Base-by-base conservation (phyloP, 1,140 invertebrate genomes). In the Scaptomyza graminum region DNA sequence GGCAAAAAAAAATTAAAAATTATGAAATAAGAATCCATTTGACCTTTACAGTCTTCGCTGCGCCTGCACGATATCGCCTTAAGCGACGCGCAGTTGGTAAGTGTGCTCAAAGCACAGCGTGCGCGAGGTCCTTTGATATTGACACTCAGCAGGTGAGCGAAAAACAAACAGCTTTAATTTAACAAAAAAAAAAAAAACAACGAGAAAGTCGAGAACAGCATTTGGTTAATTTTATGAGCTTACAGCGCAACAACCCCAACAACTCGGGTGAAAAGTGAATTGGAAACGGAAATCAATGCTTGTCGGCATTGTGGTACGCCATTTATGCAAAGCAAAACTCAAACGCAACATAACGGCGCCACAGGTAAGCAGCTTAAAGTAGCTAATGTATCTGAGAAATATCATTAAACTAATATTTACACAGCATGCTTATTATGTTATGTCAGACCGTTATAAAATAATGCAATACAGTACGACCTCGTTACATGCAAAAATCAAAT, bases 101-200 rank as follows among this genome's bases (percentile, higher is more conserved):
- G 57, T 18, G 66, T 90, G 65, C 76, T 90, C 56, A 79, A 76
- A 11, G 65, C 82, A 11, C 87, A 90, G 59, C 87, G 87, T 56
- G 67, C 77, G 43, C 74, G 66, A 18, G 87, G 87, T 69, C 87
- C 87, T 28, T 49, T 90, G 34, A 87, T 90, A 70, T 57, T 90
- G 56, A 82, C 87, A 56, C 71, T 92, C 49, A 79, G 79, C 79
- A 90, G 91, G 72, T 91, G 76, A 83, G 67, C 78, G 56, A 6
- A 15, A 66, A 66, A 39, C 12, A 34, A 49, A 43, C 47, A 18
- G 34, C 34, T 37, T 9, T 34, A 46, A 37, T 15, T 1, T 9
- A 52, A 6, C 12, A 13, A 59, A 59, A 3, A 22, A n/a, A 22
- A 22, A 18, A 18, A 22, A 22, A 15, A 51, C 25, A 22, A 64